phyloP scores from a whole-genome alignment of 1,140 invertebrate genomes.

The Calycopis cecrops region DNA sequence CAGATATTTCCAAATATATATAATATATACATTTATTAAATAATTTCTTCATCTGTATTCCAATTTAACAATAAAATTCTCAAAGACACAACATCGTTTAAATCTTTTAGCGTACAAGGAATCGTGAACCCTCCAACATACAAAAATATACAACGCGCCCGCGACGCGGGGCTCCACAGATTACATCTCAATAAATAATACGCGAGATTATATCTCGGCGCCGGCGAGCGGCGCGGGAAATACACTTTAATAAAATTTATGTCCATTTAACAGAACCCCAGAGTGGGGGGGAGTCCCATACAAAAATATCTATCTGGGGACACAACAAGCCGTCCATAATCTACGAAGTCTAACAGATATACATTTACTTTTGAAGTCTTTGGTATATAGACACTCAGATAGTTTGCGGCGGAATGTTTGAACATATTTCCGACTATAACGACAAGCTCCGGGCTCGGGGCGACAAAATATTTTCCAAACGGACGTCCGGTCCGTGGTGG shows the following conservation, averaged over 20 bases:
- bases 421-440: constrained; percentile 20
- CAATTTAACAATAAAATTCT: constrained; percentile 74
- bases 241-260: constrained; percentile 11
- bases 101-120: constrained; percentile 58
- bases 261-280: constrained; percentile 7
- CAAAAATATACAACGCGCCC: constrained; percentile 42
- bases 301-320: neutral
- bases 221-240: constrained; percentile 3
- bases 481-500: neutral
- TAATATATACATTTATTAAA: constrained; percentile 73
- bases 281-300: neutral
- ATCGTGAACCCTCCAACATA: constrained; percentile 34
- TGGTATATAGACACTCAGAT: constrained; percentile 32
- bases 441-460: neutral
- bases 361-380: constrained; percentile 27
- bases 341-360: constrained; percentile 11
- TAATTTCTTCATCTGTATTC: constrained; percentile 71
- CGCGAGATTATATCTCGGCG: constrained; percentile 8
- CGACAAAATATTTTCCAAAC: constrained; percentile 32
- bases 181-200: constrained; percentile 5
- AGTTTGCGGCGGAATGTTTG: constrained; percentile 30
- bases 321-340: neutral
- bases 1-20: constrained; percentile 69
- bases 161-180: constrained; percentile 11
- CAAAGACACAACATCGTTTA: constrained; percentile 72